These are phyloP conservation scores for Lottia gigantea DNA, from an alignment of 2,888 invertebrate species.

Conservation along the genomic window DNA sequence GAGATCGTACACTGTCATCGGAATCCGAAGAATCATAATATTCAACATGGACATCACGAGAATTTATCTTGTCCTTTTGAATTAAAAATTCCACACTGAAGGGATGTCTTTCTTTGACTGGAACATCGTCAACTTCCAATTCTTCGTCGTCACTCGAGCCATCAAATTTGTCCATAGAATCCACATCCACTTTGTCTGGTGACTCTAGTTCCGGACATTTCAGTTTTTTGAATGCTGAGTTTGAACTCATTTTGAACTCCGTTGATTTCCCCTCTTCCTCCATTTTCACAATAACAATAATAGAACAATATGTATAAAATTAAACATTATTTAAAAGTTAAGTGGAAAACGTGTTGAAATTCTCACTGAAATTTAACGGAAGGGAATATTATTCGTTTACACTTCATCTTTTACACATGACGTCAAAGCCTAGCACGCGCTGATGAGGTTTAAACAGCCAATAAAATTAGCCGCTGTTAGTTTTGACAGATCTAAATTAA, in stretches of 20 bases:
- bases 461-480: constrained; percentile 11
- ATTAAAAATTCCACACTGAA: constrained; percentile 6
- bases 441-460: constrained; percentile 5
- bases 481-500: constrained; percentile 9
- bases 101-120: not conserved
- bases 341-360: too few relatives aligned
- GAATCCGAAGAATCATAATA: constrained; percentile 6
- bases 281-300: not conserved
- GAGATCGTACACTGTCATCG: not conserved
- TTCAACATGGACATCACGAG: not conserved
- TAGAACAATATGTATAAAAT: not conserved
- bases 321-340: too few relatives aligned
- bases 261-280: not conserved
- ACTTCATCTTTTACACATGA: not conserved
- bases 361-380: too few relatives aligned
- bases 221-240: constrained; percentile 1
- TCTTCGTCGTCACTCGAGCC: not conserved
- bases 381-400: too few relatives aligned
- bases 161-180: not conserved
- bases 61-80: not conserved
- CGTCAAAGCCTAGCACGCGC: constrained; percentile 1
- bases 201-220: not conserved
- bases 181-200: not conserved
- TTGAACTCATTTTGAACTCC: not conserved
- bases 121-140: not conserved